Percentiles rank a stretch among this genome's conserved stretches.
Evolutionary conservation across 1,140 invertebrate species (phyloP).

Genomic region (Drosophila subpulchrella): DNA sequence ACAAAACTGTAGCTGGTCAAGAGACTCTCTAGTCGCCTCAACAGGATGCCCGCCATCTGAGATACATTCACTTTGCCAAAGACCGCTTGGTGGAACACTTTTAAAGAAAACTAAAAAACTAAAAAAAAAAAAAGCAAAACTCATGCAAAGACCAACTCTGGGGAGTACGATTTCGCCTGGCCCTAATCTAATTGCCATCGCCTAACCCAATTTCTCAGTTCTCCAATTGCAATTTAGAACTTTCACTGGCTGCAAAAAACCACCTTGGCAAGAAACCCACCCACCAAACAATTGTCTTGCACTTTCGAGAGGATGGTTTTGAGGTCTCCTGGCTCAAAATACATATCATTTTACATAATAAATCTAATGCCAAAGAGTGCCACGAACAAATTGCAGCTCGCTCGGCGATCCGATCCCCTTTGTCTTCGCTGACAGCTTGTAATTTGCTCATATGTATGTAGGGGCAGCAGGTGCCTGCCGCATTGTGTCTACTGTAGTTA

Average conservation of each 20-base stretch:
- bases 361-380: slow-evolving; percentile 23
- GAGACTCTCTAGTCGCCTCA: slow-evolving; percentile 12
- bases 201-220: slow-evolving; percentile 40
- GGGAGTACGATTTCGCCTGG: slow-evolving; percentile 26
- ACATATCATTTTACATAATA: slow-evolving; percentile 55
- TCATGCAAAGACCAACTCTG: slow-evolving; percentile 14
- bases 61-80: slow-evolving; percentile 49
- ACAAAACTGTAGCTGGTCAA: slow-evolving; percentile 37
- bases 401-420: slow-evolving; percentile 26
- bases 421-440: slow-evolving; percentile 34
- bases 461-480: slow-evolving; percentile 14
- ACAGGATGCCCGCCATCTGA: slow-evolving; percentile 36
- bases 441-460: slow-evolving; percentile 6
- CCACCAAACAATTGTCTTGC: slow-evolving; percentile 16
- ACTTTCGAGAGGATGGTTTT: slow-evolving; percentile 32
- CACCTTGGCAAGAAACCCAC: background rate
- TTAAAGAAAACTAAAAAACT: background rate
- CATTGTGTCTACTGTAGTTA: slow-evolving; percentile 47
- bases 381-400: slow-evolving; percentile 16
- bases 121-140: background rate
- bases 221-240: slow-evolving; percentile 38
- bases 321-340: slow-evolving; percentile 33
- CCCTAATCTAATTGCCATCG: slow-evolving; percentile 54
- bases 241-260: slow-evolving; percentile 32
- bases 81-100: slow-evolving; percentile 15